A percentile compares a stretch with the other conserved stretches of the same genome.
Conservation (phyloP, 64 coral and sea anemone species). For the Stylophora pistillata region DNA sequence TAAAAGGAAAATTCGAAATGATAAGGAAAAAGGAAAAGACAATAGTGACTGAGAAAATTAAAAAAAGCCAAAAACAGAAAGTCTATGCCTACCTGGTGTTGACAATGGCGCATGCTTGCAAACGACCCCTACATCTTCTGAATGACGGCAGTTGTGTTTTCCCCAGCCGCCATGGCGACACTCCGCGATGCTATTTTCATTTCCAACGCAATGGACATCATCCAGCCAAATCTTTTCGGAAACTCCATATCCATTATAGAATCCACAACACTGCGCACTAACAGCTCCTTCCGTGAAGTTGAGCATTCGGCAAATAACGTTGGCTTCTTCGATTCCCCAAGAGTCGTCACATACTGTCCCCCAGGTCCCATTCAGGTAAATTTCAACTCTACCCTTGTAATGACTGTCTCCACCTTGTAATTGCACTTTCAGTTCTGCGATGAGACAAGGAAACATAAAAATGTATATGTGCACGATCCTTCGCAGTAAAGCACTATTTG, state of each 20-base stretch:
- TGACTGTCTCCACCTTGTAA: background rate
- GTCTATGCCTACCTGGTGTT: background rate
- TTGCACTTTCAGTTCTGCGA: slow-evolving; percentile 4
- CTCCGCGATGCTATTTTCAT: slow-evolving; percentile 45
- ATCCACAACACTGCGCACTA: slow-evolving; percentile 15
- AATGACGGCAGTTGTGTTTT: slow-evolving; percentile 51
- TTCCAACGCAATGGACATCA: slow-evolving; percentile 43
- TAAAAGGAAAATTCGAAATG: background rate
- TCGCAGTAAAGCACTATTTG: too few species aligned
- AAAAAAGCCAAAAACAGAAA: background rate
- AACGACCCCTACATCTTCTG: slow-evolving; percentile 59
- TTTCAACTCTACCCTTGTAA: slow-evolving; percentile 23
- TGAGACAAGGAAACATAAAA: background rate
- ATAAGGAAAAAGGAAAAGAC: background rate
- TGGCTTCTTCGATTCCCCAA: slow-evolving; percentile 19
- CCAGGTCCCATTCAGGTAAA: slow-evolving; percentile 18
- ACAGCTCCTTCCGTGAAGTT: slow-evolving; percentile 14
- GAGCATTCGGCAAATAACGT: slow-evolving; percentile 32
- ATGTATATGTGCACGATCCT: too few species aligned
- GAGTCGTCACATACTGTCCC: slow-evolving; percentile 37
- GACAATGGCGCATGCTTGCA: slow-evolving; percentile 38
- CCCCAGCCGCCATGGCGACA: slow-evolving; percentile 43
- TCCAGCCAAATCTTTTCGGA: slow-evolving; percentile 50
- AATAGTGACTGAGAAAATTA: background rate
- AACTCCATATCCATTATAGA: slow-evolving; percentile 12